Base-by-base conservation (phyloP, 2,797 vertebrate species). In the Ceryle rudis region DNA sequence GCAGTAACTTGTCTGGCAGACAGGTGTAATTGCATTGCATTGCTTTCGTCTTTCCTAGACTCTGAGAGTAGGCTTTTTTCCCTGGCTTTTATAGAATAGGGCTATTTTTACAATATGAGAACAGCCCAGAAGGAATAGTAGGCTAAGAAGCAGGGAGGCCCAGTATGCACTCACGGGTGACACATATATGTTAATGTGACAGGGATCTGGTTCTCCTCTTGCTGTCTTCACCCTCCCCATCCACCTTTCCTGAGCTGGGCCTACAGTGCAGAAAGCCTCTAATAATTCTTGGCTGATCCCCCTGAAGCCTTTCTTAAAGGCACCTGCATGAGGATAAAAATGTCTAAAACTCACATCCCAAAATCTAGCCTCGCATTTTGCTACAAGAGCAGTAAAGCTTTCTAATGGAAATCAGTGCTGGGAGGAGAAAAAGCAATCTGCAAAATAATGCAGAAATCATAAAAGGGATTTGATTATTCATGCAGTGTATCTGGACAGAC, bases 1-100 rank as follows among this genome's bases (percentile, higher is more conserved):
- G 67, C 82, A 81, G 67, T 46, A 84, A 87, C 77, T 72, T 82
- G 44, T 80, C 86, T 86, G 60, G 82, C 71, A 74, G 51, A 77
- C 41, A 72, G 47, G 39, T 79, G 47, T 8, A 62, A 71, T 81
- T 28, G 28, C 22, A 23, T 19, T 14, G 39, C 1, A 1, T 23
- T 81, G 65, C 41, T 72, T 55, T 64, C 9, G 71, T 71, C 46
- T 71, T 39, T 80, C 62, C 52, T 49, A 25, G 35, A n/a, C 28
- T 4, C 8, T 3, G 22, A 12, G 35, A 67, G 41, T 19, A 79
- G 8, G 28, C 1, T 15, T 71, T 78, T 14, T 15, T 64, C 55
- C 35, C 10, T 12, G 49, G 10, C 15, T 33, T 84, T 66, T 58
- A 37, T 20, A 39, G 69, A 88, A 66, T 2, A 47, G 42, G 37